Percentiles rank a stretch among this genome's conserved stretches.
Evolutionary conservation across 1,140 invertebrate genomes (phyloP).

Genomic region (Hycleus phaleratus): DNA sequence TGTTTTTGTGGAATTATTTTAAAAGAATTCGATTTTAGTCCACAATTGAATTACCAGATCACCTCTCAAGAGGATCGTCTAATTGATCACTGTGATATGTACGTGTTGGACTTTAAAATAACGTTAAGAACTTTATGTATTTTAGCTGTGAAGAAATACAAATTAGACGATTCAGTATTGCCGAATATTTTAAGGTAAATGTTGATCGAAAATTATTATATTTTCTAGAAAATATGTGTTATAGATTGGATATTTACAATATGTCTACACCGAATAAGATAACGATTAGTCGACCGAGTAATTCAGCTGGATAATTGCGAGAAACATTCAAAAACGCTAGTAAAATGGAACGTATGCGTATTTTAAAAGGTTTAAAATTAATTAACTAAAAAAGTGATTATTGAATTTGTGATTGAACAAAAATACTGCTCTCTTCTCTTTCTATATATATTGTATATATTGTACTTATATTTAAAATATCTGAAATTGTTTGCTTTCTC

Average conservation of each 20-base stretch:
- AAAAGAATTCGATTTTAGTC: slow-evolving; percentile 20
- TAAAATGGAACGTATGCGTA: too few species aligned
- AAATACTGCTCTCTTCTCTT: background rate
- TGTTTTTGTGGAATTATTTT: background rate
- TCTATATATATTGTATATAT: background rate
- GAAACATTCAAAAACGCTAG: too few species aligned
- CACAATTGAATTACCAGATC: slow-evolving; percentile 4
- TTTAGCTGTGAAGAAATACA: slow-evolving; percentile 53
- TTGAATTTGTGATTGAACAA: background rate
- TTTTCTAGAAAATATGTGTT: slow-evolving; percentile 8
- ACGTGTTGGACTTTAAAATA: slow-evolving; percentile 67
- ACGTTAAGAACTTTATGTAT: slow-evolving; percentile 61
- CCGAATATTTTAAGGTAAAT: slow-evolving; percentile 36
- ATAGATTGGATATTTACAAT: slow-evolving; percentile 32
- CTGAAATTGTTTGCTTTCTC: too few species aligned
- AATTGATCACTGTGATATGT: slow-evolving; percentile 70
- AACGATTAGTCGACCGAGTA: slow-evolving; percentile 30
- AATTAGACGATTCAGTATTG: slow-evolving; percentile 52
- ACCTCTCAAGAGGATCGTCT: slow-evolving; percentile 35
- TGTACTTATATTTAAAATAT: too few species aligned
- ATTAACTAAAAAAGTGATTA: background rate
- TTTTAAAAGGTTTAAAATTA: background rate
- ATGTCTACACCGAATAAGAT: slow-evolving; percentile 38
- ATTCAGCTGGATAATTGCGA: slow-evolving; percentile 33
- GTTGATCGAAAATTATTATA: too few species aligned